Percentiles rank a stretch among this genome's conserved stretches.
These are phyloP conservation scores for Petrolisthes cinctipes DNA, from an alignment of 2,888 invertebrate genomes.

Conservation along the genomic window DNA sequence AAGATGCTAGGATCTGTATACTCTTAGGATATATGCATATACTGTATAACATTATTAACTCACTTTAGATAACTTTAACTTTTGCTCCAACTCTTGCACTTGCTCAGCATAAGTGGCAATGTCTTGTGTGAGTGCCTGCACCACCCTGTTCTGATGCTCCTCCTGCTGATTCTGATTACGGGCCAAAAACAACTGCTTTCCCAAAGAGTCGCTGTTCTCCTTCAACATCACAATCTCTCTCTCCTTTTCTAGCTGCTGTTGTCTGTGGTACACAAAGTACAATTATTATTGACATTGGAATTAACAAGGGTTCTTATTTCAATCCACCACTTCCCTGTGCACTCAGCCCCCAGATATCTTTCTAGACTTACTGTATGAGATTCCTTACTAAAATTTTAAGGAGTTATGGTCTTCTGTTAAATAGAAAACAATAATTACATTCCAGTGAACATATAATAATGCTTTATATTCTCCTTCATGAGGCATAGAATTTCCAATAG, in stretches of 20 bases:
- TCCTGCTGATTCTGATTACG: constrained; percentile 22
- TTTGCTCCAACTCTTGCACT: constrained; percentile 30
- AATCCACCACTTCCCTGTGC: no score
- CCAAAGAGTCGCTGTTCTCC: constrained; percentile 42
- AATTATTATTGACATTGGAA: no score
- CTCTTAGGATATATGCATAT: not conserved
- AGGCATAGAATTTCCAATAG: no score
- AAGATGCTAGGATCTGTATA: no score
- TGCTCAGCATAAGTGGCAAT: not conserved
- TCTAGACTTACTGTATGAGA: no score
- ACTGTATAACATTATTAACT: not conserved
- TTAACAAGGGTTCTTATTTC: no score
- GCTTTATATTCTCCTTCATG: no score
- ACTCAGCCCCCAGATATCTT: no score
- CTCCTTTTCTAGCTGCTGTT: constrained; percentile 34
- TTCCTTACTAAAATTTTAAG: no score
- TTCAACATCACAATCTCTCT: constrained; percentile 26
- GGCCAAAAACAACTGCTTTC: constrained; percentile 24
- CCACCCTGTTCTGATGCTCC: not conserved
- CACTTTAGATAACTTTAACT: constrained; percentile 39
- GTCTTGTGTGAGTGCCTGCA: constrained; percentile 21
- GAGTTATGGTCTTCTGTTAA: no score
- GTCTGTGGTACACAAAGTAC: constrained; percentile 16
- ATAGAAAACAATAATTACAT: no score
- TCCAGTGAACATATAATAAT: no score